Evolutionary conservation across 2,888 invertebrate species (phyloP).

Genomic region (Strigamia transsilvanica): DNA sequence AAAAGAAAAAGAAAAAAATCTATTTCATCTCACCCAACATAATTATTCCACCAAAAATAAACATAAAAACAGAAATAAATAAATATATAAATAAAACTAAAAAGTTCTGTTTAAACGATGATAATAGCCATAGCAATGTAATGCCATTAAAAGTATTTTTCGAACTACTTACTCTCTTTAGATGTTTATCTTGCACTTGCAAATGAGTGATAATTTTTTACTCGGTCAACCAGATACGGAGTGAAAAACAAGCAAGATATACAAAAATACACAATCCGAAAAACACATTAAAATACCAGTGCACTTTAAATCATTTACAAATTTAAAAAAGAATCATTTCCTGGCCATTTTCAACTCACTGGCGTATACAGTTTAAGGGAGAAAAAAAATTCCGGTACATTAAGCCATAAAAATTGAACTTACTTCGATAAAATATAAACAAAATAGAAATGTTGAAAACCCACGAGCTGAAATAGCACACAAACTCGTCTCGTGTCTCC

Average conservation of each 20-base stretch:
- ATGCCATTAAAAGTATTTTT: slow-evolving; percentile 1
- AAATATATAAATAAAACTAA: neutral
- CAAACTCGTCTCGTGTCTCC: slow-evolving; percentile 41
- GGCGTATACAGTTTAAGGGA: neutral
- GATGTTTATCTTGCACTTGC: slow-evolving; percentile 28
- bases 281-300: slow-evolving; percentile 17
- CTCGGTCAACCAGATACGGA: slow-evolving; percentile 34
- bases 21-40: too few relatives aligned
- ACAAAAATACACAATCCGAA: neutral
- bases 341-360: slow-evolving; percentile 5
- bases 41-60: neutral
- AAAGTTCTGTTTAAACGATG: neutral
- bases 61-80: neutral
- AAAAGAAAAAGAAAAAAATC: too few relatives aligned
- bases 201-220: slow-evolving; percentile 46
- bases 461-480: slow-evolving; percentile 13
- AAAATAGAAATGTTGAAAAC: neutral
- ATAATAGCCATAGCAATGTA: slow-evolving; percentile 20
- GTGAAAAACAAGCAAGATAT: slow-evolving; percentile 41
- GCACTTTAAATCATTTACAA: neutral
- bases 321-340: neutral
- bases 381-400: neutral
- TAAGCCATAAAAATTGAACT: neutral
- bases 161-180: neutral
- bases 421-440: neutral